phyloP scores from a whole-genome alignment of 2,888 invertebrate genomes.

The Chrysotoxum bicinctum region DNA sequence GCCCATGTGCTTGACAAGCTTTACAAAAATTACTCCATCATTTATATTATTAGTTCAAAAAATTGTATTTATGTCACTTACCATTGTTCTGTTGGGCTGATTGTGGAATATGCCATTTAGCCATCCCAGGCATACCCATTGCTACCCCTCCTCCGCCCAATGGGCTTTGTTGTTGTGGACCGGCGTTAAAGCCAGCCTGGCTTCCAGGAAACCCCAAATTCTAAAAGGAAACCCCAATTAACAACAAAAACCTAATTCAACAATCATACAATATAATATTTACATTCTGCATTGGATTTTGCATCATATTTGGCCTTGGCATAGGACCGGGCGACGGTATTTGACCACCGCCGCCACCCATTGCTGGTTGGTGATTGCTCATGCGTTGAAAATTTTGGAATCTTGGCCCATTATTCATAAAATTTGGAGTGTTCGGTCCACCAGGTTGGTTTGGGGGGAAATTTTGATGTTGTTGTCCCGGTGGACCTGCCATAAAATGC shows the following conservation, averaged over 20 bases:
- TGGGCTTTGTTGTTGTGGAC: slow-evolving; percentile 78
- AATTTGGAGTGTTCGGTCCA: slow-evolving; percentile 81
- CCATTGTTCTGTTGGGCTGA: slow-evolving; percentile 82
- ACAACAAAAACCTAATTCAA: slow-evolving; percentile 15
- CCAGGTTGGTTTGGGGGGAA: slow-evolving; percentile 80
- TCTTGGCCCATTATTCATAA: slow-evolving; percentile 81
- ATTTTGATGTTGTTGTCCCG: slow-evolving; percentile 80
- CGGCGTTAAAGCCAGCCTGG: slow-evolving; percentile 82
- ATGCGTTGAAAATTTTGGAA: slow-evolving; percentile 81
- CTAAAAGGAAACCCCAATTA: slow-evolving; percentile 72
- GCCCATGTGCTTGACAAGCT: slow-evolving; percentile 80
- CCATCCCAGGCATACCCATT: slow-evolving; percentile 80
- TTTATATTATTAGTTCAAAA: not conserved
- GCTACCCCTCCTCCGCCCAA: slow-evolving; percentile 78
- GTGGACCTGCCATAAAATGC: slow-evolving; percentile 80
- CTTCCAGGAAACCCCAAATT: slow-evolving; percentile 81
- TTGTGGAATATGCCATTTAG: slow-evolving; percentile 89
- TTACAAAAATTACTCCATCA: slow-evolving; percentile 53
- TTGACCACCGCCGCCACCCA: slow-evolving; percentile 77
- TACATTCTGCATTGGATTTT: slow-evolving; percentile 82
- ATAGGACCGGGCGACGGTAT: slow-evolving; percentile 79
- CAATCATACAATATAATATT: slow-evolving; percentile 73
- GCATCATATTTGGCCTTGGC: slow-evolving; percentile 80
- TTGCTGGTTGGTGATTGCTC: slow-evolving; percentile 84
- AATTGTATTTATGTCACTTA: slow-evolving; percentile 74